Percentiles rank a stretch among this genome's conserved stretches.
phyloP scores from a whole-genome alignment of 2,797 vertebrate species.

The Malacoctenus gilli region DNA sequence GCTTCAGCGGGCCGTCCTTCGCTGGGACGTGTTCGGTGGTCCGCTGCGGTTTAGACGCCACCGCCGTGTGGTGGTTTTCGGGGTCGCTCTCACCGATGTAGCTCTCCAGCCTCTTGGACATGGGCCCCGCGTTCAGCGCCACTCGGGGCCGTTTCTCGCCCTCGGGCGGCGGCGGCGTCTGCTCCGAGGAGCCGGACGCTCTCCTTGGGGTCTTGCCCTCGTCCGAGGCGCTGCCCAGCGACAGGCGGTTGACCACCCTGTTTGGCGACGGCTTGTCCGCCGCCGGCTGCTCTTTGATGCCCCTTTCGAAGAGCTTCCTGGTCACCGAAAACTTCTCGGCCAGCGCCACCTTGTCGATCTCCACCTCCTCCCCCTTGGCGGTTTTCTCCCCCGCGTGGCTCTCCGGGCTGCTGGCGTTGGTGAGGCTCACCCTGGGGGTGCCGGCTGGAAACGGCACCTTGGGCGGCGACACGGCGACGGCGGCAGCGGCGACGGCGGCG shows the following conservation, averaged over 20 bases:
- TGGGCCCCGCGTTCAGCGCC: constrained; percentile 88
- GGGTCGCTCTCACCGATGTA: constrained; percentile 84
- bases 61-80: constrained; percentile 76
- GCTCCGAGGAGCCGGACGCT: constrained; percentile 78
- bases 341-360: constrained; percentile 90
- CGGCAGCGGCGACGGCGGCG: too few relatives aligned
- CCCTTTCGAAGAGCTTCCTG: constrained; percentile 92
- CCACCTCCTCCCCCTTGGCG: constrained; percentile 85
- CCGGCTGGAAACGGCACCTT: constrained; percentile 77
- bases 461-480: constrained; percentile 72
- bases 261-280: constrained; percentile 81
- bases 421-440: constrained; percentile 78
- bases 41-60: constrained; percentile 55
- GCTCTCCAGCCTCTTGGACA: constrained; percentile 88
- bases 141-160: constrained; percentile 65
- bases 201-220: constrained; percentile 80
- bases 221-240: constrained; percentile 77
- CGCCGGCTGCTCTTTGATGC: constrained; percentile 82
- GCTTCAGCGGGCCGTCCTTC: constrained; percentile 56
- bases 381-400: constrained; percentile 77
- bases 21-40: constrained; percentile 59
- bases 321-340: constrained; percentile 95
- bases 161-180: constrained; percentile 56
- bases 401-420: constrained; percentile 75
- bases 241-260: constrained; percentile 72